Evolutionary conservation across 2,797 vertebrate genomes (phyloP), one percentile per base, ranked within the genome.

Genomic region (Gymnoscopelus microlampas): DNA sequence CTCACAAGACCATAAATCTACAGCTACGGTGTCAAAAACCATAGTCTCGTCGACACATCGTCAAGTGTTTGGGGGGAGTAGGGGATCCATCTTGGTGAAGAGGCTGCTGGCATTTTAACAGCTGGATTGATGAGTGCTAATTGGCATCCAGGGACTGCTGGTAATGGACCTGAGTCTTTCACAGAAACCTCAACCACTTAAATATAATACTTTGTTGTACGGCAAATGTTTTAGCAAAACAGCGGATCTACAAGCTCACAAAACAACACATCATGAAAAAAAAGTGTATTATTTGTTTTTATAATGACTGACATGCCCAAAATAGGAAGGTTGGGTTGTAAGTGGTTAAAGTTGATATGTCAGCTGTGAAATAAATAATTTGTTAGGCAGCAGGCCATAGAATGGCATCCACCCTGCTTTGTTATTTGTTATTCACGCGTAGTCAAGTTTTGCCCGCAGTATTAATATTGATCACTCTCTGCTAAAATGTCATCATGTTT

Each of bases 81-180:
- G 76, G 76, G 76, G 71, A 82, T 88, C 74, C 70, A 81, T 90
- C 74, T 76, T 51, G 53, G 78, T 81, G 39, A 14, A 84, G 74
- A 63, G 63, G 73, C 60, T 68, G 51, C 19, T 47, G 15, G 35
- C 35, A 65, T 55, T 57, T 66, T 80, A 80, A 73, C 73, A 66
- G 67, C 50, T 66, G 65, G 76, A 71, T 66, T 75, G 78, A 87
- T 77, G 71, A 77, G 63, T 8, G 39, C 58, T 77, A 82, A 90
- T 86, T 81, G 73, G 74, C 63, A 62, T 71, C 72, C 4, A 64
- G 69, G 76, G 75, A 77, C 68, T 56, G 54, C 26, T 53, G 19
- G 63, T 76, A 77, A 77, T 76, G 79, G 69, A 81, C 60, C 61
- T 60, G 10, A 51, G 57, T 6, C 4, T 58, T 50, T 49, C 10